A percentile compares a stretch with the other conserved stretches of the same genome.
Evolutionary conservation across 1,140 invertebrate species (phyloP).

Genomic region (Melitaea cinxia): DNA sequence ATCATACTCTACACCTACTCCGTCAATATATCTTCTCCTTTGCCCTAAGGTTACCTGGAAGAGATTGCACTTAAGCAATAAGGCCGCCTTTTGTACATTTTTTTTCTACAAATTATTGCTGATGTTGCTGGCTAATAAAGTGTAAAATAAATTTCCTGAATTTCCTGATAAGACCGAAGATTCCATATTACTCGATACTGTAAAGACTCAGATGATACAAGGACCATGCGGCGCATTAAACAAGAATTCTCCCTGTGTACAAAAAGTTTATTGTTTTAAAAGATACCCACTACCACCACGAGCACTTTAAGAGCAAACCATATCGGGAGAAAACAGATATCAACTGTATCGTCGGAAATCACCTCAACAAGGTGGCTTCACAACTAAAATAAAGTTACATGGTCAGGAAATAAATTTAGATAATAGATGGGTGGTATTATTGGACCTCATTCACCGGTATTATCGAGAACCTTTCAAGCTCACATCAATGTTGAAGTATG

Average conservation of each 20-base stretch:
- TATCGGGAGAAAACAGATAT: constrained; percentile 37
- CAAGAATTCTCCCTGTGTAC: constrained; percentile 39
- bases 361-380: neutral
- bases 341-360: neutral
- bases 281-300: constrained; percentile 37
- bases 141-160: too few species aligned
- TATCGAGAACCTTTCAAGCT: constrained; percentile 33
- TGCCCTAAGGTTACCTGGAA: too few species aligned
- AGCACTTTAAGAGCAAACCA: constrained; percentile 37
- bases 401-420: constrained; percentile 11
- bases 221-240: neutral
- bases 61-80: too few species aligned
- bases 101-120: too few species aligned
- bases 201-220: constrained; percentile 1
- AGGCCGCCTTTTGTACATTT: too few species aligned
- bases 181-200: neutral
- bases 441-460: constrained; percentile 34
- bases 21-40: too few species aligned
- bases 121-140: too few species aligned
- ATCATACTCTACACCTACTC: too few species aligned
- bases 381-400: neutral
- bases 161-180: neutral
- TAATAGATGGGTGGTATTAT: constrained; percentile 38
- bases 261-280: constrained; percentile 67
- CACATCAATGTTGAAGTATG: constrained; percentile 18